Evolutionary conservation across 2,797 vertebrate genomes (phyloP).

Genomic region (Clamator glandarius): DNA sequence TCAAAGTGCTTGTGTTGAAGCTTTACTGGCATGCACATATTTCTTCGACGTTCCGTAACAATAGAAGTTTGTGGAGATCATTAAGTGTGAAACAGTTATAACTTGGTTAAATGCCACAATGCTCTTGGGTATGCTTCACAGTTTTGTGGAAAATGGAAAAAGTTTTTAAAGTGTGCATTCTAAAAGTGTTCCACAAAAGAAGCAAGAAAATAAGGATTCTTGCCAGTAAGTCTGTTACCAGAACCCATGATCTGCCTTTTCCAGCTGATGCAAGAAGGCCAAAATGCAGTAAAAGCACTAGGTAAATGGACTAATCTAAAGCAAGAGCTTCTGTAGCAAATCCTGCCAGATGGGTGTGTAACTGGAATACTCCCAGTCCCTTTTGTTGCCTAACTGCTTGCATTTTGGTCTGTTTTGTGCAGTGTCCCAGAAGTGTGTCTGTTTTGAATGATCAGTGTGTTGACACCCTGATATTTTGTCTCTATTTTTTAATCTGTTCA

Average conservation of each 20-base stretch:
- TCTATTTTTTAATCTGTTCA: not conserved
- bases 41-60: not conserved
- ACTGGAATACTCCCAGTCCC: constrained; percentile 19
- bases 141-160: not conserved
- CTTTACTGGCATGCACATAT: not conserved
- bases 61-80: not conserved
- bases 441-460: not conserved
- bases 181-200: constrained; percentile 1
- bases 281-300: constrained; percentile 3
- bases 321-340: not conserved
- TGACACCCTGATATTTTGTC: constrained; percentile 19
- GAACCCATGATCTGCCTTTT: constrained; percentile 4
- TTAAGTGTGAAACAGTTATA: not conserved
- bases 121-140: not conserved
- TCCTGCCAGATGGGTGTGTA: constrained; percentile 41
- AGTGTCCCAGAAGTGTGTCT: not conserved
- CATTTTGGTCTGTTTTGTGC: constrained; percentile 3
- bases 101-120: not conserved
- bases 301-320: constrained; percentile 23
- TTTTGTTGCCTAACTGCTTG: constrained; percentile 24
- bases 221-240: constrained; percentile 46
- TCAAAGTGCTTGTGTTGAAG: not conserved
- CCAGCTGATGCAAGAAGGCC: not conserved
- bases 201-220: not conserved
- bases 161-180: not conserved